Base-by-base conservation (phyloP, 2,888 invertebrate species). In the Biston stratarius region DNA sequence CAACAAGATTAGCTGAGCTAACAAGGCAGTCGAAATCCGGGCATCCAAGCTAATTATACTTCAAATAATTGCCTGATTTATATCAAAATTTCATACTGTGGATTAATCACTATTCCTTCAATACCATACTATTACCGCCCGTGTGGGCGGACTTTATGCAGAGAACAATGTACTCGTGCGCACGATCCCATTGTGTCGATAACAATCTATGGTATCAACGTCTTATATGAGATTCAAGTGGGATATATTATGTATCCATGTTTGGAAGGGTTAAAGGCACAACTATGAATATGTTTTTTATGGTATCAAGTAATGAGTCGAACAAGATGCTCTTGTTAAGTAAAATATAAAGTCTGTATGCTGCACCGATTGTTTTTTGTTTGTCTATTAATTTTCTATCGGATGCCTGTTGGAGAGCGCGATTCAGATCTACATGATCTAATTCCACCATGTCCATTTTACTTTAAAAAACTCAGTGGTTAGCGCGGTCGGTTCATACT, bases 171-270 rank as follows among this genome's bases (percentile, higher is more conserved):
- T 52, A 36, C 42, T 59, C 62, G 71, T 66, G 61, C 47, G 51
- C 71, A 68, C 69, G 66, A 65, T 61, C 52, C 67, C 62, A 74
- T 74, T 73, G 72, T 74, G 36, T 42, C 15, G 64, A 49, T 56
- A 64, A 58, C 64, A 24, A 66, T 70, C 66, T 60, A 15, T 59
- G 34, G 15, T 51, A 66, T 64, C 61, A 66, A 61, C 51, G 55
- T 55, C 63, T 60, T 68, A 59, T 61, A 55, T 48, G 64, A 10
- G 11, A 44, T 45, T 12, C 47, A 56, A 65, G 62, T 59, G 34
- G 47, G 38, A 63, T 53, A 59, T 48, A 67, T 59, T 12, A 68
- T 58, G 51, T 62, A 40, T 56, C 55, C 69, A 45, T 64, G 61
- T 62, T 52, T 2, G 51, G 40, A 2, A 48, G 48, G 48, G 40